Conservation (phyloP, 1,140 invertebrate species). For the Papilio dardanus region DNA sequence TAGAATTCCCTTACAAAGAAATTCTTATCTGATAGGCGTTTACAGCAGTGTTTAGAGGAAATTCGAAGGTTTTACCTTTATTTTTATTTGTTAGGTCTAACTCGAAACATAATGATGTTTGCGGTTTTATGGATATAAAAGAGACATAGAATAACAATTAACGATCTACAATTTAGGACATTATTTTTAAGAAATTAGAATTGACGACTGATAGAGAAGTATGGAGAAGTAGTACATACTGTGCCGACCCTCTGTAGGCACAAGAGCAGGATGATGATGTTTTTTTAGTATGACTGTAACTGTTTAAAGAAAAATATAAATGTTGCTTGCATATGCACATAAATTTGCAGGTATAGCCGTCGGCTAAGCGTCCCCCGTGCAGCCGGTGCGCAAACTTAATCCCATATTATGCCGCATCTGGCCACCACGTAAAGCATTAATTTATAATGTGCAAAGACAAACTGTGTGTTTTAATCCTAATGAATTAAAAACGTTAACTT, state of each 20-base stretch:
- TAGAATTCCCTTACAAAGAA: conserved; percentile 16
- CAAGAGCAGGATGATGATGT: no score
- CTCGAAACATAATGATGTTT: background rate
- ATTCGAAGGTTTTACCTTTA: background rate
- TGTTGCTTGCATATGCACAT: background rate
- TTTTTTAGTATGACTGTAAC: background rate
- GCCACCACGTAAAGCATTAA: background rate
- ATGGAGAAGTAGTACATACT: no score
- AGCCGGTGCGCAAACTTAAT: conserved; percentile 1
- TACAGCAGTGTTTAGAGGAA: conserved; percentile 7
- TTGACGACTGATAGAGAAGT: no score
- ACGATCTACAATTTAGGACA: background rate
- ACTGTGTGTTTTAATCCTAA: background rate
- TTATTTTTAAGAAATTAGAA: no score
- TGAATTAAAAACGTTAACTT: background rate
- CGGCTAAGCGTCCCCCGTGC: conserved; percentile 4
- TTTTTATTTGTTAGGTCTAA: background rate
- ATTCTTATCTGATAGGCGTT: conserved; percentile 14
- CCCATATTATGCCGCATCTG: conserved; percentile 5
- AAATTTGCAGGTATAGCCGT: conserved; percentile 12
- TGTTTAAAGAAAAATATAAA: background rate
- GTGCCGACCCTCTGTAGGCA: no score
- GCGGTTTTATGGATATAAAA: background rate
- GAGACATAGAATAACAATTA: background rate
- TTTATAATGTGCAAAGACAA: background rate